phyloP scores from a whole-genome alignment of 2,797 vertebrate species.

The Helostoma temminkii region DNA sequence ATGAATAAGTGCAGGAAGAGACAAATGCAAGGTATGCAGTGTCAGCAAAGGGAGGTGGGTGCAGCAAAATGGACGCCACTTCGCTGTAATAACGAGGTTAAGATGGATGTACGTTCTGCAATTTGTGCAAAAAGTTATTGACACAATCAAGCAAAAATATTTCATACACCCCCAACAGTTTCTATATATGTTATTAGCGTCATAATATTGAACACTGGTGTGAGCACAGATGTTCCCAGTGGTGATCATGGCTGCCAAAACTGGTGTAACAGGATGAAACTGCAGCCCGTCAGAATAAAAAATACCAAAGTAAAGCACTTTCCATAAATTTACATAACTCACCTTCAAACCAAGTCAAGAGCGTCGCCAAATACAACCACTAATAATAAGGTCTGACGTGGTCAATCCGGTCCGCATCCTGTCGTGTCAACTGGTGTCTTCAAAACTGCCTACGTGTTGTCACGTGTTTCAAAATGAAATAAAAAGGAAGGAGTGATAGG shows the following conservation, averaged over 20 bases:
- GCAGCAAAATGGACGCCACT: too few species aligned
- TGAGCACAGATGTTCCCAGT: background rate
- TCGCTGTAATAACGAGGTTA: too few species aligned
- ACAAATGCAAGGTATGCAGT: too few species aligned
- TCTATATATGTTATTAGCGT: background rate
- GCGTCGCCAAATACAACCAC: constrained; percentile 7
- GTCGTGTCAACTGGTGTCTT: constrained; percentile 18
- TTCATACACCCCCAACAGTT: too few species aligned
- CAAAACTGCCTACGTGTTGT: background rate
- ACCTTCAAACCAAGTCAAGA: background rate
- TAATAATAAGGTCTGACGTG: constrained; percentile 6
- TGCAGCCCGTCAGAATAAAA: constrained; percentile 1
- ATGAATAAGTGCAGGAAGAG: too few species aligned
- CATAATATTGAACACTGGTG: background rate
- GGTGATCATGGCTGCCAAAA: constrained; percentile 6
- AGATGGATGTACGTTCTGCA: too few species aligned
- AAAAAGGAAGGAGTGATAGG: background rate
- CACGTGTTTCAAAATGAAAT: background rate
- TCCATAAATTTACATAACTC: constrained; percentile 10
- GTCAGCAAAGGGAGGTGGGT: too few species aligned
- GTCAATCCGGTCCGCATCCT: constrained; percentile 6
- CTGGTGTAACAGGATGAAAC: background rate
- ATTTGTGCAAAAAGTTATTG: too few species aligned
- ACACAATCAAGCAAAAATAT: too few species aligned
- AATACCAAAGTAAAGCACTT: background rate